Base-by-base conservation (phyloP, 2,113 vertebrate species). In the Alligator sinensis region DNA sequence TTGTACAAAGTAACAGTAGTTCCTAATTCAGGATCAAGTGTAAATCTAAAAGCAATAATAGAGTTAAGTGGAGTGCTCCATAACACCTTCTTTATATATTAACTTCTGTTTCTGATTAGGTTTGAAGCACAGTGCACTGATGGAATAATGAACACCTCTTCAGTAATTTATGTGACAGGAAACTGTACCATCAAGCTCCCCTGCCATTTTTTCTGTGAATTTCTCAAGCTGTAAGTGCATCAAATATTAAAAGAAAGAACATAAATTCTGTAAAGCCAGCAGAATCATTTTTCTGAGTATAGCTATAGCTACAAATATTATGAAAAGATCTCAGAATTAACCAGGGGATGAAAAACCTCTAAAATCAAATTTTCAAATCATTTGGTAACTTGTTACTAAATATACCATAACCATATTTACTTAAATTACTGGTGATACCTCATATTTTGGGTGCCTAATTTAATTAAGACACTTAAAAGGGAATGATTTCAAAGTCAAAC, bases 141-240 rank as follows among this genome's bases (percentile, higher is more conserved):
- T 24, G 74, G 79, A 96, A 91, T 94, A 93, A 97, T 76, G 89
- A 93, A 86, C 25, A 80, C 66, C 92, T 91, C 86, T 77, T 25
- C 25, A 74, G 91, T 95, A 90, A 94, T 91, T 88, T 93, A 87
- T 87, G 93, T 95, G 96, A 97, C 96, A 97, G 97, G 94, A 98
- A 98, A 97, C 92, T 93, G 96, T 97, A 97, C 88, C 88, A 87
- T 88, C 88, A 68, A 85, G 57, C 91, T 62, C 85, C 91, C 91
- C 16, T 2, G 27, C 88, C 95, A 92, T 96, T 95, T 95, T 97
- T 94, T 92, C 90, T 86, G 82, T 21, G 84, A 81, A 86, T 95
- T 91, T 94, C 87, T 77, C 82, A 94, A 95, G 89, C 89, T 90
- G 64, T 87, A 96, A 96, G 94, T 94, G 93, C 87, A 96, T 96